Conservation (phyloP, 1,140 invertebrate genomes). For the Heliconius eleuchia region DNA sequence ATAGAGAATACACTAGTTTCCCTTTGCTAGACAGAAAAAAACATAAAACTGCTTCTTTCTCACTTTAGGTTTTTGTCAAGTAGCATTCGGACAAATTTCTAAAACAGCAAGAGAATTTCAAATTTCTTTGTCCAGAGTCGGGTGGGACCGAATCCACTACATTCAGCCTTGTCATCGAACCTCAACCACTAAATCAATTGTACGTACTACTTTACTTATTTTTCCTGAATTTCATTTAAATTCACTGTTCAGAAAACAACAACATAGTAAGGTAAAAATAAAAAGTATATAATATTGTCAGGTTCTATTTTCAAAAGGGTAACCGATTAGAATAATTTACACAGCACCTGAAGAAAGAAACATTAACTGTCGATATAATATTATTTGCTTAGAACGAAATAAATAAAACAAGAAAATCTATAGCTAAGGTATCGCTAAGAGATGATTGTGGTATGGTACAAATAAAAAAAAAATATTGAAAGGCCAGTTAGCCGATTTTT, state of each 20-base stretch:
- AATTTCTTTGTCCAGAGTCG: too few relatives aligned
- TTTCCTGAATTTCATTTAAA: too few relatives aligned
- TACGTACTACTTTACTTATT: too few relatives aligned
- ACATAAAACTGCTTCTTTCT: not conserved
- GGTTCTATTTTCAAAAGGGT: not conserved
- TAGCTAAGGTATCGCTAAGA: slow-evolving; percentile 18
- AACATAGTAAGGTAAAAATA: not conserved
- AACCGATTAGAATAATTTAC: not conserved
- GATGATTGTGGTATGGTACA: slow-evolving; percentile 23
- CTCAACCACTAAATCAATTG: too few relatives aligned
- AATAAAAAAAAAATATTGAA: not conserved
- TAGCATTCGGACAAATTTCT: too few relatives aligned
- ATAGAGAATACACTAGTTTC: not conserved
- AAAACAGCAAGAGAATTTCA: too few relatives aligned
- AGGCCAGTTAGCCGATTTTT: too few relatives aligned
- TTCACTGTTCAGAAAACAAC: too few relatives aligned
- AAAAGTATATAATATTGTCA: not conserved
- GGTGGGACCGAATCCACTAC: too few relatives aligned
- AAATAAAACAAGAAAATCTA: slow-evolving; percentile 33
- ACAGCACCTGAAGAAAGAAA: slow-evolving; percentile 16
- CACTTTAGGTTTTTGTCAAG: too few relatives aligned
- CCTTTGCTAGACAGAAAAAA: not conserved
- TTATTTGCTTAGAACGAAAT: slow-evolving; percentile 23
- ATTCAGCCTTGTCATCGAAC: too few relatives aligned
- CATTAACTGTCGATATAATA: slow-evolving; percentile 25